Conservation (phyloP, 2,113 vertebrate genomes). For the Tautogolabrus adspersus region DNA sequence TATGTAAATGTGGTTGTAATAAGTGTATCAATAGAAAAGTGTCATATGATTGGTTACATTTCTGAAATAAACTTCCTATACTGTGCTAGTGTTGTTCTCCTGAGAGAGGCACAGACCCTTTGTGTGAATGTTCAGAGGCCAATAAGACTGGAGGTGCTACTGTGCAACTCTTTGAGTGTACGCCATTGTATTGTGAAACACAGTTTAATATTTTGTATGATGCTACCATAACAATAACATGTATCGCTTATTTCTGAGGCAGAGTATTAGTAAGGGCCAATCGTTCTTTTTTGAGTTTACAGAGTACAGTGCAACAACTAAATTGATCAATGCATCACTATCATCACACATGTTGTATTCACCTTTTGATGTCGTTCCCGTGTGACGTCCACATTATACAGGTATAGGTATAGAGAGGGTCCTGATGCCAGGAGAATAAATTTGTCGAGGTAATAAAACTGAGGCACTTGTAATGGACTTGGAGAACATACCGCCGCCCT, state of each 20-base stretch:
- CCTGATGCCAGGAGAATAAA: conserved; percentile 89
- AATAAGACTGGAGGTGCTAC: neutral
- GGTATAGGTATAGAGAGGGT: conserved; percentile 84
- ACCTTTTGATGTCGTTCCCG: conserved; percentile 88
- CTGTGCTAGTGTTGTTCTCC: too few relatives aligned
- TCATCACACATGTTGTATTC: conserved; percentile 8
- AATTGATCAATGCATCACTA: neutral
- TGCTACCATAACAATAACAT: neutral
- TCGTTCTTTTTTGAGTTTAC: neutral
- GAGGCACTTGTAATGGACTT: conserved; percentile 81
- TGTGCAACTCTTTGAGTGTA: neutral
- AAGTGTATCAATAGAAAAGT: neutral
- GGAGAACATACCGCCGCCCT: conserved; percentile 84
- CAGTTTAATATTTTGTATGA: neutral
- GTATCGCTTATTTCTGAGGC: neutral
- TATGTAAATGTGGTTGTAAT: too few relatives aligned
- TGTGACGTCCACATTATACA: conserved; percentile 79
- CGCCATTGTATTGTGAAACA: conserved; percentile 3
- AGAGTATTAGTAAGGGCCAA: neutral
- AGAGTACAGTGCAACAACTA: neutral
- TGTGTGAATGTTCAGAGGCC: neutral
- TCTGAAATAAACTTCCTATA: neutral
- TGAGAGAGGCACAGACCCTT: too few relatives aligned
- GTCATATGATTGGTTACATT: neutral
- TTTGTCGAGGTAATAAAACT: conserved; percentile 91